Evolutionary conservation across 2,888 invertebrate genomes (phyloP), one percentile per base, ranked within the genome.

Genomic region (Tipula lateralis): DNA sequence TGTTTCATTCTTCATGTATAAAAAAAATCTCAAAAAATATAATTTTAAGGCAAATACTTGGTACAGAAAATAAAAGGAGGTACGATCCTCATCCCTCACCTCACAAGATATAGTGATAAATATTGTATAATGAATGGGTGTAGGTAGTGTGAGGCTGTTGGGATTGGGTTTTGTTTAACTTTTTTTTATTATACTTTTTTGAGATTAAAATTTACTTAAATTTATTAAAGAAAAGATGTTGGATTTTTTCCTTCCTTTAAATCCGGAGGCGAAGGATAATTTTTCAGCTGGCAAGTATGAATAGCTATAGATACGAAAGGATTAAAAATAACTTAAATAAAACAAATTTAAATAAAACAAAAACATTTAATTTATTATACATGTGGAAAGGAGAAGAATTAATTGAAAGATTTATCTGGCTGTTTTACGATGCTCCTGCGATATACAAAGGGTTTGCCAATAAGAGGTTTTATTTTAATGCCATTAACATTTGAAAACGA

Each of bases 1-100:
- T 66, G 66, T 66, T 66, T 66, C 66, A 66, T 66, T 24, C 66
- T 66, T 66, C 24, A 66, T 66, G 66, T 66, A 66, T n/a, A n/a
- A n/a, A n/a, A n/a, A n/a, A n/a, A n/a, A n/a, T n/a, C n/a, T n/a
- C n/a, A 66, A 66, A 66, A 66, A 24, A 24, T 66, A 66, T 66
- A 66, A 66, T 66, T 66, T 66, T 66, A 66, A 66, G 9, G 24
- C 66, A 66, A 66, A 66, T 44, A 13, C 44, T 44, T n/a, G 44
- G 3, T 66, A 66, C 3, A 24, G n/a, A n/a, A n/a, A n/a, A n/a
- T n/a, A n/a, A n/a, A 66, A 66, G 24, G 13, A 66, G 66, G 24
- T 9, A 66, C 1, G 24, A 66, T 66, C 24, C 66, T 66, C 66
- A 66, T 66, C 24, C 66, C 66, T 66, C 16, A 24, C 19, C n/a